phyloP scores from a whole-genome alignment of 2,888 invertebrate genomes.

The Maniola hyperantus region DNA sequence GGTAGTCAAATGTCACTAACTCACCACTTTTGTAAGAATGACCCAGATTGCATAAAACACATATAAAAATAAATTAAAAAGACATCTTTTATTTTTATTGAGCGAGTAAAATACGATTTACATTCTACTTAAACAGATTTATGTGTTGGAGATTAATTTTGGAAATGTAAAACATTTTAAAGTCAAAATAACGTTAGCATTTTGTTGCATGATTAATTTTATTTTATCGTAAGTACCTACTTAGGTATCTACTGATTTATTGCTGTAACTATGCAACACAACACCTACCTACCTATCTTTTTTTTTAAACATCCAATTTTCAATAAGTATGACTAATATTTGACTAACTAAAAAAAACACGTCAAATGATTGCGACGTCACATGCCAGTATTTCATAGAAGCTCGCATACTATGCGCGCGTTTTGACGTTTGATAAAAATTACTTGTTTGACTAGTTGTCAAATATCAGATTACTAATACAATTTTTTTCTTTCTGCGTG shows the following conservation, averaged over 20 bases:
- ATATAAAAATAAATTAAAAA: constrained; percentile 15
- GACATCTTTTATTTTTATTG: constrained; percentile 32
- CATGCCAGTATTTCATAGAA: too few relatives aligned
- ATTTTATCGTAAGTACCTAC: neutral
- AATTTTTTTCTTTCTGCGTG: too few relatives aligned
- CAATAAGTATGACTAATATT: too few relatives aligned
- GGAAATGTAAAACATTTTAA: constrained; percentile 29
- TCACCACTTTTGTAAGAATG: neutral
- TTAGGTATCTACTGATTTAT: neutral
- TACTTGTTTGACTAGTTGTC: too few relatives aligned
- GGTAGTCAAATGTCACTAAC: neutral
- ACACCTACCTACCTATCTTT: too few relatives aligned
- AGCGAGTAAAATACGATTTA: constrained; percentile 39
- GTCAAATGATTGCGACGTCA: too few relatives aligned
- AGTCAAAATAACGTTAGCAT: constrained; percentile 24
- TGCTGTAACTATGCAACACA: too few relatives aligned
- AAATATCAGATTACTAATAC: too few relatives aligned
- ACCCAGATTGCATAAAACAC: constrained; percentile 6
- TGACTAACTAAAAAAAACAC: too few relatives aligned
- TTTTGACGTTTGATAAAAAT: too few relatives aligned
- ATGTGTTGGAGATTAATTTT: constrained; percentile 37
- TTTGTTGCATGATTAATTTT: neutral
- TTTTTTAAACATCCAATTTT: too few relatives aligned
- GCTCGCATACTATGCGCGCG: too few relatives aligned
- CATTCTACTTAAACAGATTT: constrained; percentile 42